These are phyloP conservation scores for Hemitrygon akajei DNA, from an alignment of 2,797 vertebrate genomes.

Conservation along the genomic window DNA sequence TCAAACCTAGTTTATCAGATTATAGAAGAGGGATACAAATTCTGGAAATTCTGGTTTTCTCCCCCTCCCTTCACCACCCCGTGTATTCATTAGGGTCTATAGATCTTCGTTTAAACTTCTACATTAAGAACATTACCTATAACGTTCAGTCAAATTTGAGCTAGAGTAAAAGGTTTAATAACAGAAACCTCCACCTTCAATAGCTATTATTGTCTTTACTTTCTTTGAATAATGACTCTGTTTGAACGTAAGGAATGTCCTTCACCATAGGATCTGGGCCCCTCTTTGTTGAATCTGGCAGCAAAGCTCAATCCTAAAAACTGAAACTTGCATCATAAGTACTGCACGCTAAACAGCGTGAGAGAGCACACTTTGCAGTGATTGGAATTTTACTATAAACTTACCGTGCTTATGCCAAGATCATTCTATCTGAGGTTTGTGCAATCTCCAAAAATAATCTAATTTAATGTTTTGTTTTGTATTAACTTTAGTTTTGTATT, in stretches of 20 bases:
- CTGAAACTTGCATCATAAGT: not conserved
- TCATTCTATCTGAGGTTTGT: not conserved
- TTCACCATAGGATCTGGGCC: not conserved
- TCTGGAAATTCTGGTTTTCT: not conserved
- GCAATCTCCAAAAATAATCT: not conserved
- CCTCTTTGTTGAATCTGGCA: not conserved
- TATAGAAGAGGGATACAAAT: not conserved
- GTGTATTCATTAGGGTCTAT: not conserved
- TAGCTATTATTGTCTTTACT: not conserved
- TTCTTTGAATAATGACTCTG: not conserved
- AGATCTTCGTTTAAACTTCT: not conserved
- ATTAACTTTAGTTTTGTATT: not conserved
- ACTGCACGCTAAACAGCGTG: not conserved
- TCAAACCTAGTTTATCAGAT: not conserved
- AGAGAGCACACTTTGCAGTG: not conserved
- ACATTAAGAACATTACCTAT: not conserved
- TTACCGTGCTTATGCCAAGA: not conserved
- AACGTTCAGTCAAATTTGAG: not conserved
- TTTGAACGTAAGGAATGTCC: not conserved
- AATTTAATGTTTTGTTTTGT: not conserved
- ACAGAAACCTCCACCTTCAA: not conserved
- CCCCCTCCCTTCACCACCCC: no score
- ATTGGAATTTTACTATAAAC: not conserved
- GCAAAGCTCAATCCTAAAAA: not conserved
- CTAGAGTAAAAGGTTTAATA: not conserved